Evolutionary conservation across 1,140 invertebrate species (phyloP), one percentile per base, ranked within the genome.

Genomic region (Brachionus koreanus): DNA sequence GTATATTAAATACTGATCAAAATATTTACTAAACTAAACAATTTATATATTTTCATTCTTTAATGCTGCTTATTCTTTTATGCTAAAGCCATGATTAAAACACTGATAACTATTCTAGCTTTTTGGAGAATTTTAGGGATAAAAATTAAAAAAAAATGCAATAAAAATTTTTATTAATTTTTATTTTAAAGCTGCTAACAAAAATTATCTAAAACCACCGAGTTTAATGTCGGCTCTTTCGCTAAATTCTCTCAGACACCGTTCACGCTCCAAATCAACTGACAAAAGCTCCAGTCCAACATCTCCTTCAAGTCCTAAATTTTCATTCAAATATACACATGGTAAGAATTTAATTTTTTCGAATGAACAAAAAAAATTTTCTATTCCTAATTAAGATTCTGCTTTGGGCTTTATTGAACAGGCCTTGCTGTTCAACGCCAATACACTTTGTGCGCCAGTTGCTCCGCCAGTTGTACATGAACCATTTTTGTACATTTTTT

Each of bases 351-450:
- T 12, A 65, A 35, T 65, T 23, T 13, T 65, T 57, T 57, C 2
- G n/a, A 23, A 57, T 19, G 1, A 16, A 13, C 12, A 46, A 43
- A 25, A 29, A 0, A 46, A 57, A 42, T 16, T 83, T 63, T 6
- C 5, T 49, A 13, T 57, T 49, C 42, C 12, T 83, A n/a, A 67
- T 65, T 37, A n/a, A 69, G 65, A 69, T 16, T 83, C 69, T 74
- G 12, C 75, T 52, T 75, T 83, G 61, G 93, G 93, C 65, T 91
- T 95, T 74, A 94, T 96, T 83, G 94, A 93, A 84, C 94, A 95
- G 89, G 96, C 95, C 83, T 90, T 98, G 9, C 88, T 98, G 63
- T 95, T 95, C 35, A 97, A 97, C 89, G 95, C 95, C n/a, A 95
- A 97, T 88, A 94, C 95, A 10, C 89, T 98, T 0, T 97, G 95